Evolutionary conservation across 2,888 invertebrate genomes (phyloP).

Genomic region (Latrodectus elegans): DNA sequence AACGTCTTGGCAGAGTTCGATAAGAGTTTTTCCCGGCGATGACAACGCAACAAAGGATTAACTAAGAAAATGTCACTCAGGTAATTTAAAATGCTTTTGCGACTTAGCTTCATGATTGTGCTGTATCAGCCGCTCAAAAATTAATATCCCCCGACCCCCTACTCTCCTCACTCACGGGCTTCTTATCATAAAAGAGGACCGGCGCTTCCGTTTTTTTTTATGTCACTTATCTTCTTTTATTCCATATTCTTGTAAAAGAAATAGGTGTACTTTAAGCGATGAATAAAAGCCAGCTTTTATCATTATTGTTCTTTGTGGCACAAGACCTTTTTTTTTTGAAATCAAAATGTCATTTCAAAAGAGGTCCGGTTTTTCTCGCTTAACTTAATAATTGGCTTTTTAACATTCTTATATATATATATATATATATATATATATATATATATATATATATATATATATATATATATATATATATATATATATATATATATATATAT

Average conservation of each 20-base stretch:
- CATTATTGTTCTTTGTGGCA: no score
- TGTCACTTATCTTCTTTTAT: neutral
- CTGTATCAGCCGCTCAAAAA: neutral
- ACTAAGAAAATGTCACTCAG: conserved; percentile 3
- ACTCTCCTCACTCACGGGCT: neutral
- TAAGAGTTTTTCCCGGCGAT: conserved; percentile 2
- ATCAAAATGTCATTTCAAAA: no score
- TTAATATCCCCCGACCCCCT: neutral
- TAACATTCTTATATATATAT: no score
- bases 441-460: no score
- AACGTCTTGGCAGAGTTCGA: neutral
- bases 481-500: no score
- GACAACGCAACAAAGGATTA: conserved; percentile 2
- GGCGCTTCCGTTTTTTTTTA: neutral
- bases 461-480: no score
- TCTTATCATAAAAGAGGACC: neutral
- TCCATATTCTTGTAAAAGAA: neutral
- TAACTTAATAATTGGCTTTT: no score
- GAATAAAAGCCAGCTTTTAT: no score
- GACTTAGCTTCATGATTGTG: neutral
- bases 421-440: no score
- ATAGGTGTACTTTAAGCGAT: no score
- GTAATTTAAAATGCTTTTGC: conserved; percentile 2
- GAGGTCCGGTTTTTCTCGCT: no score
- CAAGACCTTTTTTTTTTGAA: no score